Conservation (phyloP, 2,113 vertebrate species). For the Sapayoa aenigma region DNA sequence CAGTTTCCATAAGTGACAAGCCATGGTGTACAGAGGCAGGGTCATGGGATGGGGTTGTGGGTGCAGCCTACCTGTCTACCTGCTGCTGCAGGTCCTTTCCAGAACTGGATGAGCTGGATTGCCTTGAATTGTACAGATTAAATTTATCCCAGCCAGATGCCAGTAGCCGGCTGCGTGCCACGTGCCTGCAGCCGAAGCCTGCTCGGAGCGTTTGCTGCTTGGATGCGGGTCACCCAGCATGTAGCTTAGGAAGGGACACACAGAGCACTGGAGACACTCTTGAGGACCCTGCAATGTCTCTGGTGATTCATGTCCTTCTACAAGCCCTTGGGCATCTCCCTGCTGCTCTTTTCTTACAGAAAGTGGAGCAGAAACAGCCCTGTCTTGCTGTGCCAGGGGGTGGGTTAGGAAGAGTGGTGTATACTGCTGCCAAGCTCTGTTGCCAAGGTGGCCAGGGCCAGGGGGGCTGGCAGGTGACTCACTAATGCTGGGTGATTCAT, state of each 20-base stretch:
- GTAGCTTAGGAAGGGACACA: background rate
- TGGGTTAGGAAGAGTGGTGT: background rate
- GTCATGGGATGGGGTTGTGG: background rate
- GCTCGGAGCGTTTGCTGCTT: fast-evolving
- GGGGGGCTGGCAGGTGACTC: background rate
- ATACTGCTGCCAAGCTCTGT: background rate
- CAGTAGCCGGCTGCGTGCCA: background rate
- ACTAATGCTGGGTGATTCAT: background rate
- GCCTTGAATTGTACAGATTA: background rate
- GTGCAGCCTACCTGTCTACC: background rate
- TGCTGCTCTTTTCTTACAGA: background rate
- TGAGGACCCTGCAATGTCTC: background rate
- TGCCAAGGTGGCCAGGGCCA: background rate
- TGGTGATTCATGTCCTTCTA: background rate
- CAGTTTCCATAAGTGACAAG: fast-evolving
- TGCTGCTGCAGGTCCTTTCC: background rate
- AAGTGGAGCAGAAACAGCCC: background rate
- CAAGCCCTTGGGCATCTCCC: background rate
- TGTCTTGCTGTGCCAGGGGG: background rate
- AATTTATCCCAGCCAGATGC: fast-evolving
- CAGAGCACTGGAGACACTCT: background rate
- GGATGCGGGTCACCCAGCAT: background rate
- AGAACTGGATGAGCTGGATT: background rate
- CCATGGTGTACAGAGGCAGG: fast-evolving
- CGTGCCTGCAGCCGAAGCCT: fast-evolving